Conservation (phyloP, 2,888 invertebrate species). For the Eristalis pertinax region DNA sequence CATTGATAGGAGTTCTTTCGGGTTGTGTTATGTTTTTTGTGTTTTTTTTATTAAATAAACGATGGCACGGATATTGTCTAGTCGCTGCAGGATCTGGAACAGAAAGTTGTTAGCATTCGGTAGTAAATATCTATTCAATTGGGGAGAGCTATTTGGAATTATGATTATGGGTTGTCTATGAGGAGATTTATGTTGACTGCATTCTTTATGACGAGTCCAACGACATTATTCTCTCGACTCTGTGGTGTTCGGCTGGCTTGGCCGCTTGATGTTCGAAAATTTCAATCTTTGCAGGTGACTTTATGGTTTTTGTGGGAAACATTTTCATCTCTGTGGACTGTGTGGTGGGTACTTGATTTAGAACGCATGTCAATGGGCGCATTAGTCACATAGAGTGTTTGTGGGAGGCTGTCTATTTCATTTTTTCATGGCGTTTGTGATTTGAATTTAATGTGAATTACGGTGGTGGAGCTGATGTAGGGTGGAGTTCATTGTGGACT, state of each 20-base stretch:
- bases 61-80: constrained; percentile 48
- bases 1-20: constrained; percentile 22
- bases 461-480: too few species aligned
- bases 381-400: background rate
- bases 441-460: too few species aligned
- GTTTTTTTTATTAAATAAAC: constrained; percentile 50
- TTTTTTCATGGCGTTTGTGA: too few species aligned
- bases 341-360: background rate
- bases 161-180: background rate
- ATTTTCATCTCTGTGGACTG: background rate
- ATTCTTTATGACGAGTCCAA: background rate
- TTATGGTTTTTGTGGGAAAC: background rate
- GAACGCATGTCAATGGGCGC: background rate
- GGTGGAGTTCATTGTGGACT: too few species aligned
- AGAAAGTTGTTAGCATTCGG: constrained; percentile 68
- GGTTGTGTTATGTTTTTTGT: background rate
- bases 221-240: background rate
- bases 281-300: background rate
- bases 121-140: constrained; percentile 63
- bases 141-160: constrained; percentile 15
- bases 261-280: background rate
- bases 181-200: background rate
- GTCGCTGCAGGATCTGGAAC: constrained; percentile 58
- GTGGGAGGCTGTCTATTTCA: too few species aligned
- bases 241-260: background rate